Evolutionary conservation across 2,888 invertebrate genomes (phyloP).

Genomic region (Helobdella robusta): DNA sequence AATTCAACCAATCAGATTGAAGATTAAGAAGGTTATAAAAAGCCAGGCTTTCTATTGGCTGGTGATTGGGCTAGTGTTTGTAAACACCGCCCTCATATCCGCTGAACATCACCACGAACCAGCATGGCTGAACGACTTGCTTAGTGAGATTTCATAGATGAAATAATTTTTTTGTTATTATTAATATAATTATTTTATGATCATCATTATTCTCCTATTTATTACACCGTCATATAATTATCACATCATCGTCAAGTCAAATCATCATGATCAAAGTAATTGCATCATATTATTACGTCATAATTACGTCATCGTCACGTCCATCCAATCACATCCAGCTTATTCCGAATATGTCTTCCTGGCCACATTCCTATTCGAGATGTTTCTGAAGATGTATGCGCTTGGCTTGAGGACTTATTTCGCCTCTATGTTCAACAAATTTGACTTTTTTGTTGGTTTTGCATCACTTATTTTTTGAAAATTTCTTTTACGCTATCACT

Average conservation of each 20-base stretch:
- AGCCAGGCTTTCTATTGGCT: constrained; percentile 99
- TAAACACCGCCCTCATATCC: constrained; percentile 96
- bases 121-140: constrained; percentile 81
- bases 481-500: not conserved
- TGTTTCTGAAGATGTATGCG: constrained; percentile 98
- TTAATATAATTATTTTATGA: not conserved
- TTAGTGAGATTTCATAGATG: constrained; percentile 61
- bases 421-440: constrained; percentile 97
- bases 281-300: no score
- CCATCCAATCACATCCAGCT: no score
- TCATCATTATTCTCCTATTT: not conserved
- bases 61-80: constrained; percentile 95
- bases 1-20: not conserved
- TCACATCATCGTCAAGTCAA: no score
- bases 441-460: constrained; percentile 93
- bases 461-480: not conserved
- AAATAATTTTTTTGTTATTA: not conserved
- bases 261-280: no score
- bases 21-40: constrained; percentile 69
- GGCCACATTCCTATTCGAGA: constrained; percentile 93
- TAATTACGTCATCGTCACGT: no score
- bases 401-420: constrained; percentile 94
- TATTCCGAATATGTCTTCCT: constrained; percentile 94
- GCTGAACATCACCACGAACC: constrained; percentile 96
- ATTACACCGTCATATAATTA: not conserved